Evolutionary conservation across 2,888 invertebrate species (phyloP).

Genomic region (Maniola hyperantus): DNA sequence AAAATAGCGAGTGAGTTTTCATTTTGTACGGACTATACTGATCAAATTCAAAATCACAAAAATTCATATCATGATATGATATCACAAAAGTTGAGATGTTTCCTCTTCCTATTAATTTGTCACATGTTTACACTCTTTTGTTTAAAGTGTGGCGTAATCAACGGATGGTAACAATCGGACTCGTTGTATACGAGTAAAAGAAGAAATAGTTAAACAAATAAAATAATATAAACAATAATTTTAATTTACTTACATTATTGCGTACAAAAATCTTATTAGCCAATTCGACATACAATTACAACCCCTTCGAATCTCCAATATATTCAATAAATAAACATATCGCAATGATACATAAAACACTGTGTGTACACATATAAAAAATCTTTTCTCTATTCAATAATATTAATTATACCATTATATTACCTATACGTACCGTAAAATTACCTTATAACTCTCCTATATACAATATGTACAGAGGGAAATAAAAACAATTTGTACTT

Average conservation of each 20-base stretch:
- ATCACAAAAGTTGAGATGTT: too few relatives aligned
- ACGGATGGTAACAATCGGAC: conserved; percentile 37
- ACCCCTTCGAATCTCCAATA: conserved; percentile 54
- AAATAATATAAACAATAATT: conserved; percentile 73
- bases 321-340: conserved; percentile 70
- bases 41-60: too few relatives aligned
- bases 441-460: conserved; percentile 70
- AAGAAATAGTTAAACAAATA: conserved; percentile 46
- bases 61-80: too few relatives aligned
- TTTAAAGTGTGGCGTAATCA: conserved; percentile 3
- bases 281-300: conserved; percentile 58
- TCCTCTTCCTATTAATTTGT: too few relatives aligned
- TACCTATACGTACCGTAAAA: conserved; percentile 55
- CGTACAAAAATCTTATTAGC: conserved; percentile 75
- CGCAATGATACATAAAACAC: conserved; percentile 72
- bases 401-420: conserved; percentile 62
- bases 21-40: too few relatives aligned
- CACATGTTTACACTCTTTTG: too few relatives aligned
- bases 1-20: too few relatives aligned
- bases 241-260: conserved; percentile 81
- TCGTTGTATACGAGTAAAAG: conserved; percentile 62
- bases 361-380: conserved; percentile 72
- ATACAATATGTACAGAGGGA: conserved; percentile 82
- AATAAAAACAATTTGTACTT: conserved; percentile 84
- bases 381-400: conserved; percentile 43